Base-by-base conservation (phyloP, 2,888 invertebrate genomes). In the Hyalella azteca region DNA sequence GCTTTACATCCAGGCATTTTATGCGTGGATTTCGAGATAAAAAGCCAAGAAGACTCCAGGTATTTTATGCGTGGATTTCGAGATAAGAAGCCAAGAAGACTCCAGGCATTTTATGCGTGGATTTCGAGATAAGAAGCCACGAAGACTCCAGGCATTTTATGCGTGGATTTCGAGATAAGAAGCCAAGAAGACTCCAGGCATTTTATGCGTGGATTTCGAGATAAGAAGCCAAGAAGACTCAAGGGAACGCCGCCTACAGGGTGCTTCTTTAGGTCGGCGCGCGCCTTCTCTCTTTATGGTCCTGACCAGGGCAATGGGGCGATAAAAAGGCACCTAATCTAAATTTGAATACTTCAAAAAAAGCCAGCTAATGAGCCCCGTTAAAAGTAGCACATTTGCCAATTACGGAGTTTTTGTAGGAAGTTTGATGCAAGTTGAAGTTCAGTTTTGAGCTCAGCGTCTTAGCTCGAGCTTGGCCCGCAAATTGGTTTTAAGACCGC, bases 301-400 rank as follows among this genome's bases (percentile, higher is more conserved):
- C 54, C 54, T 29, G 26, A 22, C 11, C 22, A 22, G 22, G 54
- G 54, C 54, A 54, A 54, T 54, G 26, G 54, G 22, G 54, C 13
- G 54, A 54, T 54, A 54, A 54, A 54, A 54, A 19, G 54, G 26
- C 54, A 29, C 11, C 54, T 54, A 54, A 54, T 54, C 54, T 54
- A 54, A 54, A 54, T 54, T 54, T 54, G 54, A 54, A 54, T 54
- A 54, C 54, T 26, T 54, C 54, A 26, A 54, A 54, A n/a, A 54
- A 22, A 54, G 1, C 54, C 13, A 54, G 54, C 54, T 54, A 26
- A 54, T 54, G 54, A 54, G 54, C 29, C 54, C 26, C 26, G 54
- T 54, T 54, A 26, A 54, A 54, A 54, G 54, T 54, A 26, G 29
- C 54, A 54, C 54, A 26, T 26, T 54, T 54, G 5, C 54, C 26